These are phyloP conservation scores for Tribolium castaneum DNA, from an alignment of 1,140 invertebrate genomes.

Conservation along the genomic window DNA sequence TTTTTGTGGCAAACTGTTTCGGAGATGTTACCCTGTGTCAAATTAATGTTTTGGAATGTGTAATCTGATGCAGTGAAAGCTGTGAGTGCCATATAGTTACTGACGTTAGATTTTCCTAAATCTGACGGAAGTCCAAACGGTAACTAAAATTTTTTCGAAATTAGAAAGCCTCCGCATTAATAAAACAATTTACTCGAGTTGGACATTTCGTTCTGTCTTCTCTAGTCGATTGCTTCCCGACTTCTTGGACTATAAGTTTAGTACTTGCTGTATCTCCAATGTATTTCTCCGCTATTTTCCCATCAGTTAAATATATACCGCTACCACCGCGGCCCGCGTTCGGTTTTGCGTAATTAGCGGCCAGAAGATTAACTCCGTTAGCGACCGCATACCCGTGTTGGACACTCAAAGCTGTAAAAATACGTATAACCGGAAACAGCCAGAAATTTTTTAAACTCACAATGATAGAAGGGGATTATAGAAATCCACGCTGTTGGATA, in stretches of 20 bases:
- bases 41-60: conserved; percentile 36
- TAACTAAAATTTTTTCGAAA: not conserved
- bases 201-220: not conserved
- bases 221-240: not conserved
- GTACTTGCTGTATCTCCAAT: conserved; percentile 41
- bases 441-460: conserved; percentile 59
- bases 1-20: conserved; percentile 40
- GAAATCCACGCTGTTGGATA: conserved; percentile 81
- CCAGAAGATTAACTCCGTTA: conserved; percentile 67
- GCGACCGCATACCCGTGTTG: conserved; percentile 67
- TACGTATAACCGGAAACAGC: conserved; percentile 23
- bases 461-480: conserved; percentile 77
- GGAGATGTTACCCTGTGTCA: conserved; percentile 35
- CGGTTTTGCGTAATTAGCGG: conserved; percentile 67
- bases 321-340: conserved; percentile 59
- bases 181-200: not conserved
- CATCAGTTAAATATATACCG: conserved; percentile 63
- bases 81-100: conserved; percentile 25
- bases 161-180: too few relatives aligned
- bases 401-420: conserved; percentile 64
- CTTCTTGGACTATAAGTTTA: conserved; percentile 40
- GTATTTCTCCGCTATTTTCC: conserved; percentile 57
- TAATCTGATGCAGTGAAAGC: conserved; percentile 44
- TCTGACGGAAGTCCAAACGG: not conserved
- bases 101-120: conserved; percentile 31